phyloP scores from a whole-genome alignment of 2,888 invertebrate species.

The Ichneumon xanthorius region DNA sequence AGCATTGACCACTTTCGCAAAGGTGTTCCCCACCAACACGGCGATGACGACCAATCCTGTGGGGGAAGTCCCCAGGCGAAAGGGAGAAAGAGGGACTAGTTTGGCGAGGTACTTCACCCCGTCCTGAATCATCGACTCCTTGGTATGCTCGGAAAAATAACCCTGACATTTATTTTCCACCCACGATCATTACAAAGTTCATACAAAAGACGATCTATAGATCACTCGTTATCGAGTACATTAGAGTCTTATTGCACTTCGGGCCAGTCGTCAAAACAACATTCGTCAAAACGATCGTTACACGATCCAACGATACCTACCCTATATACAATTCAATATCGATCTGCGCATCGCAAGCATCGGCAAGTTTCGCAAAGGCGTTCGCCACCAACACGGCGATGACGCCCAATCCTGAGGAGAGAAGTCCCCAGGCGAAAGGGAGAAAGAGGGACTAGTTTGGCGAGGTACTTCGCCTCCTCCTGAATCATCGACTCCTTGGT shows the following conservation, averaged over 20 bases:
- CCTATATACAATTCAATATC: no score
- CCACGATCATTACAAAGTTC: neutral
- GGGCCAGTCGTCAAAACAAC: neutral
- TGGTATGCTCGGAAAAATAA: neutral
- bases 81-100: constrained; percentile 53
- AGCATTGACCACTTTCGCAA: neutral
- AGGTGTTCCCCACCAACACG: neutral
- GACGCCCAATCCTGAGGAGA: neutral
- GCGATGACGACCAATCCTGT: neutral
- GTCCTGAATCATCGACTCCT: neutral
- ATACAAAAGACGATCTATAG: constrained; percentile 3
- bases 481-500: constrained; percentile 28
- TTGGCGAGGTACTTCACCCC: constrained; percentile 32
- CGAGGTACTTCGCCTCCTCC: constrained; percentile 15
- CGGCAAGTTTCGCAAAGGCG: no score
- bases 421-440: neutral
- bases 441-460: constrained; percentile 53
- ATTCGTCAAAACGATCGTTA: no score
- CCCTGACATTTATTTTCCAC: constrained; percentile 32
- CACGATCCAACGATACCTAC: no score
- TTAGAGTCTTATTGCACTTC: constrained; percentile 3
- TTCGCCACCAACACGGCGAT: no score
- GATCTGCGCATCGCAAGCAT: no score
- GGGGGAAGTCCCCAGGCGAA: neutral
- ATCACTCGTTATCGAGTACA: neutral